A percentile compares a stretch with the other conserved stretches of the same genome.
These are phyloP conservation scores for Conger conger DNA, from an alignment of 2,113 vertebrate species.

Conservation along the genomic window DNA sequence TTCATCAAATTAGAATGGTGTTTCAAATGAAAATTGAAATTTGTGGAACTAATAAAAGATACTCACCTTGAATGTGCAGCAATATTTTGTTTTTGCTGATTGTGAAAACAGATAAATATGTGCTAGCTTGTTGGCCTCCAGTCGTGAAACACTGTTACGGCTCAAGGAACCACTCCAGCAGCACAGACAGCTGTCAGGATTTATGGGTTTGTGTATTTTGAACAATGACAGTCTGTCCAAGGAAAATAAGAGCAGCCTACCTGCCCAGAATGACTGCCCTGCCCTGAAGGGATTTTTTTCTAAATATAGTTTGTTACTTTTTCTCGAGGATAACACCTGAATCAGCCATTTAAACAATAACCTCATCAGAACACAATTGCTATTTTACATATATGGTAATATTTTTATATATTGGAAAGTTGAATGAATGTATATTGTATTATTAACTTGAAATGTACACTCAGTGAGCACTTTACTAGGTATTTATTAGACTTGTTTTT, in stretches of 20 bases:
- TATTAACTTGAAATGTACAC: too few species aligned
- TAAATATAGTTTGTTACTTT: background rate
- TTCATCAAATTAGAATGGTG: too few species aligned
- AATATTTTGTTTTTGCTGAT: background rate
- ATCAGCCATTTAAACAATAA: background rate
- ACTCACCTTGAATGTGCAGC: background rate
- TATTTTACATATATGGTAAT: background rate
- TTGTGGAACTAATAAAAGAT: too few species aligned
- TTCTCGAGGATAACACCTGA: background rate
- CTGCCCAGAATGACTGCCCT: background rate
- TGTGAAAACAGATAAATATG: background rate
- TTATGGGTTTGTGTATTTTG: background rate
- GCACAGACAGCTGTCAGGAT: background rate
- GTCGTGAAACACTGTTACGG: background rate
- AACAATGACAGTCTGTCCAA: slow-evolving; percentile 4
- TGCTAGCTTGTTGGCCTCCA: background rate
- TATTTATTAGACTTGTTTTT: too few species aligned
- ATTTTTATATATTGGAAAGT: background rate
- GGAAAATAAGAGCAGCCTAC: background rate
- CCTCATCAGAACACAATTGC: background rate
- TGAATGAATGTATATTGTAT: too few species aligned
- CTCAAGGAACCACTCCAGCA: too few species aligned
- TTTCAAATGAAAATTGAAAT: too few species aligned
- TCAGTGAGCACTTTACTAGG: too few species aligned
- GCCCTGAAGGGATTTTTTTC: background rate